These are phyloP conservation scores for Selenia dentaria DNA, from an alignment of 2,888 invertebrate species.

Conservation along the genomic window DNA sequence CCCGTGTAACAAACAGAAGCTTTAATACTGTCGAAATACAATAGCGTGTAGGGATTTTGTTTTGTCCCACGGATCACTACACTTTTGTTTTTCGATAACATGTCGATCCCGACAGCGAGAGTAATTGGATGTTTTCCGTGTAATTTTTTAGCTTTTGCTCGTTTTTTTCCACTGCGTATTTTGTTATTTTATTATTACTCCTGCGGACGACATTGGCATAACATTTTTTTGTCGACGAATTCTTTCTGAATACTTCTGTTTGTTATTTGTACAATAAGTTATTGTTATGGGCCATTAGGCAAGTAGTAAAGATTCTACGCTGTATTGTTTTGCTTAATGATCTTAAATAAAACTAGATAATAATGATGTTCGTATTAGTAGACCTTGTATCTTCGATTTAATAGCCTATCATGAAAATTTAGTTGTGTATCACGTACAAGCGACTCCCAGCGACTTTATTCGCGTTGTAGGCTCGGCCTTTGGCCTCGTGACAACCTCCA, in stretches of 20 bases:
- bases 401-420: too few species aligned
- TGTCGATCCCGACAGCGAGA: constrained; percentile 26
- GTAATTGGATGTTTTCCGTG: constrained; percentile 31
- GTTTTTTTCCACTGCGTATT: constrained; percentile 15
- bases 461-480: too few species aligned
- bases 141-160: constrained; percentile 14
- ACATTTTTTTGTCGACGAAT: constrained; percentile 10
- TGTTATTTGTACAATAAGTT: background rate
- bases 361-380: too few species aligned
- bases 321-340: too few species aligned
- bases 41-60: constrained; percentile 16
- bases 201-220: background rate
- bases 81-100: constrained; percentile 28
- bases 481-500: too few species aligned
- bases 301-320: too few species aligned
- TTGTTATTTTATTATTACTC: constrained; percentile 17
- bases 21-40: constrained; percentile 10
- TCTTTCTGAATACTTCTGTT: constrained; percentile 4
- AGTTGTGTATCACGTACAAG: too few species aligned
- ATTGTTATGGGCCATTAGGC: background rate
- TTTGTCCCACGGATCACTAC: constrained; percentile 28
- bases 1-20: background rate
- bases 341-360: too few species aligned
- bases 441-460: too few species aligned
- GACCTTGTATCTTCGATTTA: too few species aligned